Conservation (phyloP, 1,140 invertebrate species). For the Solenopsis invicta region DNA sequence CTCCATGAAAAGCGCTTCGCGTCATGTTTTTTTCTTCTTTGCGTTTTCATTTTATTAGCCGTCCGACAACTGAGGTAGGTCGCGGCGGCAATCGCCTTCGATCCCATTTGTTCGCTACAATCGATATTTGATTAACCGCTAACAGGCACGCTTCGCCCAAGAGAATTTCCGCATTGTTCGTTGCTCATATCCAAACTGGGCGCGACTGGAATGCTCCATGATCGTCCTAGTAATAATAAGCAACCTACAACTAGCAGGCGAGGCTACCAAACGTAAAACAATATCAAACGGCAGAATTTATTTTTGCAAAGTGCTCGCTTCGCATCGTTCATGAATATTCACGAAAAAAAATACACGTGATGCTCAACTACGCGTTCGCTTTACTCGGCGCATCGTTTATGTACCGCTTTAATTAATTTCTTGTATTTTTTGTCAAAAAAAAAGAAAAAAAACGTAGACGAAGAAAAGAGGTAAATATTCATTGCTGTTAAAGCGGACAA, state of each 20-base stretch:
- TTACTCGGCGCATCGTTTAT: conserved; percentile 25
- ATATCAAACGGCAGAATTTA: conserved; percentile 19
- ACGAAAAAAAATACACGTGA: neutral
- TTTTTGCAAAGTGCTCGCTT: conserved; percentile 11
- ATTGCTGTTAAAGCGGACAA: conserved; percentile 69
- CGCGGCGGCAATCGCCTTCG: conserved; percentile 45
- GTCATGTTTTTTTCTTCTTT: neutral
- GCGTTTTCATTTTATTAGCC: neutral
- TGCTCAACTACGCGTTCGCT: conserved; percentile 2
- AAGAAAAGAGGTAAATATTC: conserved; percentile 70
- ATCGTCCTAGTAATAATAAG: neutral
- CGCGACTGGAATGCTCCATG: neutral
- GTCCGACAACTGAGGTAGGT: neutral
- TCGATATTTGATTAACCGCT: conserved; percentile 73
- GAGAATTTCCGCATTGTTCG: conserved; percentile 66
- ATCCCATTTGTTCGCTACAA: conserved; percentile 58
- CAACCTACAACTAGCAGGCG: neutral
- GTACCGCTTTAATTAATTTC: conserved; percentile 68
- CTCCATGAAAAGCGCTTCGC: neutral
- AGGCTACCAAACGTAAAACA: neutral
- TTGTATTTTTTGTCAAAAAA: conserved; percentile 2
- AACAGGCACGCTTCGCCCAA: conserved; percentile 50
- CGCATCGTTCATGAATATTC: conserved; percentile 39
- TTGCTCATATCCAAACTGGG: conserved; percentile 8
- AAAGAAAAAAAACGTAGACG: conserved; percentile 24